Conservation (phyloP, 2,797 vertebrate species). For the Lacerta viridis region DNA sequence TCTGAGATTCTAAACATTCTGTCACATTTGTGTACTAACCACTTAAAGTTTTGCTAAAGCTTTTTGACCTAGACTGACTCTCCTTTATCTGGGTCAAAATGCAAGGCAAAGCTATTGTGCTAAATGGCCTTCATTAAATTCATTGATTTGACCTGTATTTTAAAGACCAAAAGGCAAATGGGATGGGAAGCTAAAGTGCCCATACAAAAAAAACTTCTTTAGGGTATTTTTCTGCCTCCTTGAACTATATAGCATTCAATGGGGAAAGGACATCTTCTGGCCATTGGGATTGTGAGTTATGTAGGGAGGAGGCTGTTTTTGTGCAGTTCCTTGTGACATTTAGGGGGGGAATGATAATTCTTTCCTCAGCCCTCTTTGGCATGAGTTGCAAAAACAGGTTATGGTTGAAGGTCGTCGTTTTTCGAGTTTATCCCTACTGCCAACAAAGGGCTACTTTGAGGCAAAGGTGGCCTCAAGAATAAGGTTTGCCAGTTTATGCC, state of each 20-base stretch:
- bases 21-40: slow-evolving; percentile 99
- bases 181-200: slow-evolving; percentile 95
- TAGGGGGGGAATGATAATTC: slow-evolving; percentile 58
- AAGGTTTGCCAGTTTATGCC: neutral
- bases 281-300: slow-evolving; percentile 85
- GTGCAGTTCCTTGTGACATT: slow-evolving; percentile 65
- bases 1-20: slow-evolving; percentile 91
- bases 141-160: slow-evolving; percentile 99
- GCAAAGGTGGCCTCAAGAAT: neutral
- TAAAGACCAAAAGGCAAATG: slow-evolving; percentile 97
- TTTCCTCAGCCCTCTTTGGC: slow-evolving; percentile 53
- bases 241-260: slow-evolving; percentile 77
- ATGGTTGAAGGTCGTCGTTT: slow-evolving; percentile 35
- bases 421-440: slow-evolving; percentile 52
- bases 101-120: slow-evolving; percentile 96
- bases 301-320: slow-evolving; percentile 71
- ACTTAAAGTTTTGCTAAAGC: slow-evolving; percentile 93
- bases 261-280: slow-evolving; percentile 84
- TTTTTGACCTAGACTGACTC: slow-evolving; percentile 98
- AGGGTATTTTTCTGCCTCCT: slow-evolving; percentile 85
- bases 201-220: slow-evolving; percentile 85
- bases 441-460: slow-evolving; percentile 52
- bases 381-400: slow-evolving; percentile 62
- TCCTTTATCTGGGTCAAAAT: slow-evolving; percentile 98
- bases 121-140: slow-evolving; percentile 99